These are phyloP conservation scores for Andrena dorsata DNA, from an alignment of 2,888 invertebrate genomes.

Conservation along the genomic window DNA sequence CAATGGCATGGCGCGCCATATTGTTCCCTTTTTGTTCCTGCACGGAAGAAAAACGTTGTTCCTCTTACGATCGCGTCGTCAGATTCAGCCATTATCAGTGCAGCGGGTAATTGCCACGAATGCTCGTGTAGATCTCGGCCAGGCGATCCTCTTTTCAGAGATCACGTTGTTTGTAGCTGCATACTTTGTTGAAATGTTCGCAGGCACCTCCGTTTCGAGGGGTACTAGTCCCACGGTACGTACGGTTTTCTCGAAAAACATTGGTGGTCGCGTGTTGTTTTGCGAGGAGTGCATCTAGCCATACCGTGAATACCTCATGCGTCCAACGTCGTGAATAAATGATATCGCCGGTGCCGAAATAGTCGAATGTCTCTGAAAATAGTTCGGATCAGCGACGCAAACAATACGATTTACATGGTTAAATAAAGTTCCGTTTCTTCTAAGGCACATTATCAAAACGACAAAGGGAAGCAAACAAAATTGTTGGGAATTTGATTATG, in stretches of 20 bases:
- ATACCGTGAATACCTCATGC: slow-evolving; percentile 18
- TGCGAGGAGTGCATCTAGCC: slow-evolving; percentile 25
- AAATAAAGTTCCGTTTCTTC: neutral
- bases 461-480: neutral
- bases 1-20: slow-evolving; percentile 1
- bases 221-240: neutral
- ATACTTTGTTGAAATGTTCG: no score
- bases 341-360: slow-evolving; percentile 39
- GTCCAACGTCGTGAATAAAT: slow-evolving; percentile 51
- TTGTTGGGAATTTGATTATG: no score
- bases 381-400: slow-evolving; percentile 40
- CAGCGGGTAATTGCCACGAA: neutral
- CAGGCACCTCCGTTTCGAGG: slow-evolving; percentile 8
- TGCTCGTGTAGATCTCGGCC: neutral
- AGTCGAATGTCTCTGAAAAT: slow-evolving; percentile 39
- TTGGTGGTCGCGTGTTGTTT: slow-evolving; percentile 7
- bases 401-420: slow-evolving; percentile 29
- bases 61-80: neutral
- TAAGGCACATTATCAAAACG: neutral
- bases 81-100: neutral
- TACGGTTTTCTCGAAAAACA: neutral
- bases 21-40: slow-evolving; percentile 25
- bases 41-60: slow-evolving; percentile 15
- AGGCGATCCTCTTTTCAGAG: neutral
- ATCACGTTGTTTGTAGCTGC: neutral